phyloP scores from a whole-genome alignment of 2,797 vertebrate genomes.

The Echiichthys vipera region DNA sequence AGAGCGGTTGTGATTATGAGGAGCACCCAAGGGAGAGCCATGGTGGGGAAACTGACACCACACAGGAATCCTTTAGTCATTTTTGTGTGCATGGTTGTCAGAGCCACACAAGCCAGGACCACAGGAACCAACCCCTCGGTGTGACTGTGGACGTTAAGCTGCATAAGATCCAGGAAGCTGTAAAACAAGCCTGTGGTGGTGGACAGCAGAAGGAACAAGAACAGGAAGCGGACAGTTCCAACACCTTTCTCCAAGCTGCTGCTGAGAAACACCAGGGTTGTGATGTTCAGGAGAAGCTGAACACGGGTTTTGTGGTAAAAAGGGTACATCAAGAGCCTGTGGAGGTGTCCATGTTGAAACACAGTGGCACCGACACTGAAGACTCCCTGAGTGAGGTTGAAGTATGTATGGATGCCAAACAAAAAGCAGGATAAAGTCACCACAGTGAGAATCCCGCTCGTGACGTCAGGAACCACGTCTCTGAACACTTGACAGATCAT shows the following conservation, averaged over 20 bases:
- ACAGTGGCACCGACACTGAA: slow-evolving; percentile 68
- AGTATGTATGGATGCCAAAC: slow-evolving; percentile 54
- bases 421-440: slow-evolving; percentile 44
- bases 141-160: neutral
- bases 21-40: slow-evolving; percentile 76
- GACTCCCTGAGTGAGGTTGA: slow-evolving; percentile 30
- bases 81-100: slow-evolving; percentile 73
- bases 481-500: slow-evolving; percentile 33
- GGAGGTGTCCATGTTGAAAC: slow-evolving; percentile 65
- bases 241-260: slow-evolving; percentile 75
- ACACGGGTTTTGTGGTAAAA: slow-evolving; percentile 60
- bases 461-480: slow-evolving; percentile 51
- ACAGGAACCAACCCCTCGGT: slow-evolving; percentile 68
- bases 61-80: slow-evolving; percentile 74
- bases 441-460: slow-evolving; percentile 57
- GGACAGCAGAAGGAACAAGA: slow-evolving; percentile 67
- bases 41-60: slow-evolving; percentile 74
- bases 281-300: slow-evolving; percentile 68
- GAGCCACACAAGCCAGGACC: slow-evolving; percentile 71
- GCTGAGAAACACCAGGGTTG: slow-evolving; percentile 59
- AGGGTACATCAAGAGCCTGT: slow-evolving; percentile 61
- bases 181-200: slow-evolving; percentile 65
- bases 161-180: slow-evolving; percentile 71
- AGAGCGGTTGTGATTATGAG: slow-evolving; percentile 66
- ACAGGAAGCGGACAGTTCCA: slow-evolving; percentile 76